These are phyloP conservation scores for Stegana nigrithorax DNA, from an alignment of 2,888 invertebrate species.

Conservation along the genomic window DNA sequence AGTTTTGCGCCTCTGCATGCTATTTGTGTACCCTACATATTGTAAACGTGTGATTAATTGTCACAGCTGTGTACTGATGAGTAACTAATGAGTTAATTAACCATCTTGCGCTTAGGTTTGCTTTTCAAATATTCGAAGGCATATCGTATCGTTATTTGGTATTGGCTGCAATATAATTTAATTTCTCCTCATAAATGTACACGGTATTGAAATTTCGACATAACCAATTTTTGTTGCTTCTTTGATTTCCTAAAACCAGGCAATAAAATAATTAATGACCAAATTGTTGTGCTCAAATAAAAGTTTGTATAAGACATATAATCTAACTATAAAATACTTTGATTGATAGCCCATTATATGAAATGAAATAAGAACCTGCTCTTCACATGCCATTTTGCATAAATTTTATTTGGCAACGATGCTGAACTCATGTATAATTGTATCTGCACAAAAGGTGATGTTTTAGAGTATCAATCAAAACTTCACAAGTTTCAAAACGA, in stretches of 20 bases:
- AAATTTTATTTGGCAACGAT: not conserved
- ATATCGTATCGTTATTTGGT: too few species aligned
- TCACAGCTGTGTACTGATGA: slow-evolving; percentile 60
- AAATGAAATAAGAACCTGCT: slow-evolving; percentile 16
- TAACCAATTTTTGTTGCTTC: too few species aligned
- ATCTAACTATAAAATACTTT: slow-evolving; percentile 25
- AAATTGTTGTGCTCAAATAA: slow-evolving; percentile 42
- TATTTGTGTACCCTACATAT: too few species aligned
- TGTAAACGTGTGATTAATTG: too few species aligned
- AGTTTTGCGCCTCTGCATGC: too few species aligned
- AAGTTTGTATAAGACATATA: not conserved
- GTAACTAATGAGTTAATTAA: too few species aligned
- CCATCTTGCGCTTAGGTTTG: too few species aligned
- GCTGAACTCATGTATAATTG: not conserved
- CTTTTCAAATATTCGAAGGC: too few species aligned
- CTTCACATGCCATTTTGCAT: not conserved
- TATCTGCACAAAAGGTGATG: slow-evolving; percentile 42
- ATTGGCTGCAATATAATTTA: too few species aligned
- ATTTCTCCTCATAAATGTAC: too few species aligned
- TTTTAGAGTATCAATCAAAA: slow-evolving; percentile 48
- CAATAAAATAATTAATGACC: slow-evolving; percentile 59
- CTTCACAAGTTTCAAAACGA: slow-evolving; percentile 32
- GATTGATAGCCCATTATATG: slow-evolving; percentile 57
- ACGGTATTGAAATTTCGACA: too few species aligned
- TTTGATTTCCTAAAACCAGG: too few species aligned